A percentile compares a stretch with the other conserved stretches of the same genome.
phyloP scores from a whole-genome alignment of 2,113 vertebrate species.

The Poeciliopsis prolifica region DNA sequence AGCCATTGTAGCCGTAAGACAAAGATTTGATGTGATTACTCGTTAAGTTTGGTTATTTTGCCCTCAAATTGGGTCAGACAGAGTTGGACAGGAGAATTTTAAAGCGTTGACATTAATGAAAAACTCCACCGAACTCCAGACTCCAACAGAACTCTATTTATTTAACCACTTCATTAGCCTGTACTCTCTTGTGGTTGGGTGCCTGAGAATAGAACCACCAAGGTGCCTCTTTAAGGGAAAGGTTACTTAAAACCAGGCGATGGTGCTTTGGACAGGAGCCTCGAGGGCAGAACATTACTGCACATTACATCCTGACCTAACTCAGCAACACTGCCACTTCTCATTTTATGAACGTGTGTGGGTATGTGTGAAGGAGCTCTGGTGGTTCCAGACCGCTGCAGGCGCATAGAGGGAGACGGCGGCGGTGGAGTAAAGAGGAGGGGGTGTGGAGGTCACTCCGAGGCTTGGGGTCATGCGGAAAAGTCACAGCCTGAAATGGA shows the following conservation, averaged over 20 bases:
- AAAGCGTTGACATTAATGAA: slow-evolving; percentile 73
- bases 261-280: slow-evolving; percentile 60
- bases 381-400: slow-evolving; percentile 71
- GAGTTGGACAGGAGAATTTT: slow-evolving; percentile 68
- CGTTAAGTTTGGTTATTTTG: slow-evolving; percentile 77
- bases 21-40: slow-evolving; percentile 78
- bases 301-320: slow-evolving; percentile 74
- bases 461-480: slow-evolving; percentile 73
- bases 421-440: background rate
- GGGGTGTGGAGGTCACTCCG: slow-evolving; percentile 17
- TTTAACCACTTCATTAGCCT: slow-evolving; percentile 72
- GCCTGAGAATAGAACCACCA: slow-evolving; percentile 57
- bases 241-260: slow-evolving; percentile 72
- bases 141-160: slow-evolving; percentile 63
- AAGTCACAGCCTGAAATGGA: slow-evolving; percentile 74
- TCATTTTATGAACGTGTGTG: slow-evolving; percentile 66
- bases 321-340: slow-evolving; percentile 81
- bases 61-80: slow-evolving; percentile 64
- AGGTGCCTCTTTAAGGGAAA: slow-evolving; percentile 70
- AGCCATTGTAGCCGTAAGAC: slow-evolving; percentile 58
- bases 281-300: slow-evolving; percentile 69
- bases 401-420: slow-evolving; percentile 31
- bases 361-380: slow-evolving; percentile 54
- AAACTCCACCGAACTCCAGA: slow-evolving; percentile 61
- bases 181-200: slow-evolving; percentile 44